Evolutionary conservation across 2,888 invertebrate genomes (phyloP).

Genomic region (Chrysolina oricalcia): DNA sequence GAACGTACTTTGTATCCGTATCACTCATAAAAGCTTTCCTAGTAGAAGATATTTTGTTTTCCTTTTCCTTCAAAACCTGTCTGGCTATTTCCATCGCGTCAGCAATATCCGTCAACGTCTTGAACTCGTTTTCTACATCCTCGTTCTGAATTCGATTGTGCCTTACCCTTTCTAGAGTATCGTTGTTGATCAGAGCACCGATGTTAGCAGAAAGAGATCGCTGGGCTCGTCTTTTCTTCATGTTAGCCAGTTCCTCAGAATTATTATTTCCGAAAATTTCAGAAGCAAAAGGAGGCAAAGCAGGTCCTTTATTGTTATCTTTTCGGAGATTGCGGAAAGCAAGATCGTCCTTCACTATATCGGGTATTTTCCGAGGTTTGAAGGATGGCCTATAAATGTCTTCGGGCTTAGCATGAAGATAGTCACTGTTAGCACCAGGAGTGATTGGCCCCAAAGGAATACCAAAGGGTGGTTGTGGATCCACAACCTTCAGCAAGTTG

Average conservation of each 20-base stretch:
- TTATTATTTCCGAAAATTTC: conserved; percentile 73
- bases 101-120: conserved; percentile 69
- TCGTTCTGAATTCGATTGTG: conserved; percentile 49
- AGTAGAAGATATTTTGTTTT: conserved; percentile 66
- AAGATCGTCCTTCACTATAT: conserved; percentile 89
- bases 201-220: conserved; percentile 90
- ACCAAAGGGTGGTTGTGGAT: conserved; percentile 92
- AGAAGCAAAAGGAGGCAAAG: conserved; percentile 71
- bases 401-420: conserved; percentile 84
- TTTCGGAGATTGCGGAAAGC: conserved; percentile 90
- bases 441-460: conserved; percentile 90
- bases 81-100: conserved; percentile 72
- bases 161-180: conserved; percentile 69
- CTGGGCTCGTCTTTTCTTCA: conserved; percentile 86
- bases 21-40: conserved; percentile 69
- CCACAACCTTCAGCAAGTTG: conserved; percentile 80
- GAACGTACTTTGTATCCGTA: conserved; percentile 64
- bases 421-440: conserved; percentile 87
- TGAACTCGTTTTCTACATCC: conserved; percentile 59
- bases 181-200: conserved; percentile 82
- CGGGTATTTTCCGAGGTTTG: conserved; percentile 82
- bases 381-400: conserved; percentile 75
- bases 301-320: conserved; percentile 77
- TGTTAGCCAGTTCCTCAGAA: conserved; percentile 71
- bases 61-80: conserved; percentile 70